A percentile compares a stretch with the other conserved stretches of the same genome.
These are phyloP conservation scores for Rhodinocichla rosea DNA, from an alignment of 2,113 vertebrate species.

Conservation along the genomic window DNA sequence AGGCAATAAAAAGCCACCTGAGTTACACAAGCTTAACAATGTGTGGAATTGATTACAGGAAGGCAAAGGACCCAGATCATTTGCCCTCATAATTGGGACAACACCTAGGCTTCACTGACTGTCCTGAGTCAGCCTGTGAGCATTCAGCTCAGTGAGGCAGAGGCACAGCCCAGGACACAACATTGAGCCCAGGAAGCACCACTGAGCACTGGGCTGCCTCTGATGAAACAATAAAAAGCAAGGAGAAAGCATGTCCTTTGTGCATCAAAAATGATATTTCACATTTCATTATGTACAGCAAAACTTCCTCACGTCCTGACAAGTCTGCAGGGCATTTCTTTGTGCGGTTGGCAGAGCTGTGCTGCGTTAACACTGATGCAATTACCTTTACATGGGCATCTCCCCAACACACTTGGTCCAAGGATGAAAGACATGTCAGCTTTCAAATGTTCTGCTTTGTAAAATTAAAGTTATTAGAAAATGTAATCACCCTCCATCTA, in stretches of 20 bases:
- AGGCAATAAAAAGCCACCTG: not conserved
- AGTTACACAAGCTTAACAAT: not conserved
- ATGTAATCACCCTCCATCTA: not conserved
- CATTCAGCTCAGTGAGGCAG: accelerated
- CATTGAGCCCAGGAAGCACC: not conserved
- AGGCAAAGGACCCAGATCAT: not conserved
- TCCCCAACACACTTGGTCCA: not conserved
- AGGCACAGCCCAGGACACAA: accelerated
- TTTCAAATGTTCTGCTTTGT: not conserved
- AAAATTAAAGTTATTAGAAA: slow-evolving; percentile 41
- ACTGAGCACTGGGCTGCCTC: not conserved
- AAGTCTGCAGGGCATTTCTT: slow-evolving; percentile 16
- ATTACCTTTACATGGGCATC: not conserved
- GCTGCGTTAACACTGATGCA: not conserved
- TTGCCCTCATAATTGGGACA: not conserved
- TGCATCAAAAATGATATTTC: not conserved
- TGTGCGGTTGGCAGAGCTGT: not conserved
- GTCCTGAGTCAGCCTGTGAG: not conserved
- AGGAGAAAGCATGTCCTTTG: not conserved
- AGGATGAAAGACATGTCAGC: not conserved
- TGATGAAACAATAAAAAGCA: not conserved
- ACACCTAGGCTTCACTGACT: not conserved
- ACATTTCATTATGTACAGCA: not conserved
- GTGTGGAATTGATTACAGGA: not conserved
- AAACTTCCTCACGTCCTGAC: not conserved